Evolutionary conservation across 2,888 invertebrate genomes (phyloP).

Genomic region (Hemistola chrysoprasaria): DNA sequence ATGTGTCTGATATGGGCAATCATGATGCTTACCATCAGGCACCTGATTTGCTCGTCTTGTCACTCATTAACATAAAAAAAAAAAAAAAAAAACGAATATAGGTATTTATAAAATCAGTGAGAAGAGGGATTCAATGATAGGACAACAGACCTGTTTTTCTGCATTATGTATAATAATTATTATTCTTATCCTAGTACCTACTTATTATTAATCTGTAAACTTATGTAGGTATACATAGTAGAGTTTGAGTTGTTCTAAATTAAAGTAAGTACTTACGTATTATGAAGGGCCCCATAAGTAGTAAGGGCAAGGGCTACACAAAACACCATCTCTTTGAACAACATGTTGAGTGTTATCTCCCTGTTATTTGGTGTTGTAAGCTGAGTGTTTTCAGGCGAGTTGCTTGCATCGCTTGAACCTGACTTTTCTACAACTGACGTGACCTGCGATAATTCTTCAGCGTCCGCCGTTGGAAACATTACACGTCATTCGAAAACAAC

Average conservation of each 20-base stretch:
- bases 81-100: too few relatives aligned
- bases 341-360: constrained; percentile 76
- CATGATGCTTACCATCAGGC: too few relatives aligned
- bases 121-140: too few relatives aligned
- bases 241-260: too few relatives aligned
- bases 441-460: constrained; percentile 72
- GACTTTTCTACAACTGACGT: constrained; percentile 65
- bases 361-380: constrained; percentile 56
- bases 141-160: too few relatives aligned
- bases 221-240: not conserved
- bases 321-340: constrained; percentile 85
- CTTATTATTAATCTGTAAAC: too few relatives aligned
- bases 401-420: constrained; percentile 67
- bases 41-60: too few relatives aligned
- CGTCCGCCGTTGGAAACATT: constrained; percentile 79
- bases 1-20: too few relatives aligned
- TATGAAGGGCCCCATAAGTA: constrained; percentile 87
- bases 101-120: too few relatives aligned
- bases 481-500: constrained; percentile 78
- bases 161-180: too few relatives aligned
- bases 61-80: too few relatives aligned
- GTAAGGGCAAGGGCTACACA: constrained; percentile 84
- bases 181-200: too few relatives aligned
- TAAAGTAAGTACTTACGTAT: constrained; percentile 88
- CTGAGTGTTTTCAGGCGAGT: constrained; percentile 56